Conservation (phyloP, 2,113 vertebrate genomes). For the Brachirus orientalis region DNA sequence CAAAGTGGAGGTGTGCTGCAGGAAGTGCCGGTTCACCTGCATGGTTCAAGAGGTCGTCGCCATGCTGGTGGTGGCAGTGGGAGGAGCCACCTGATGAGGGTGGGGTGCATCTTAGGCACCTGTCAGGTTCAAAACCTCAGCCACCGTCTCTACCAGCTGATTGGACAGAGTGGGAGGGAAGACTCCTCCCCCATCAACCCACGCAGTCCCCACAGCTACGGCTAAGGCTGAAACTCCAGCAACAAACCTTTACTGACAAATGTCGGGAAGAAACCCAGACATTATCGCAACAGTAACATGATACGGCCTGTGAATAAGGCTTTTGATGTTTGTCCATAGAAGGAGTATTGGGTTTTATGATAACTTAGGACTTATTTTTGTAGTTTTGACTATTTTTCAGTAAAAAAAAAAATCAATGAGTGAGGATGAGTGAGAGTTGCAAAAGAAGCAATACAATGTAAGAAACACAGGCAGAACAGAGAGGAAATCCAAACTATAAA, state of each 20-base stretch:
- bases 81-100: constrained; percentile 81
- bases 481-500: background rate
- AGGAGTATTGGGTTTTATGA: background rate
- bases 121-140: constrained; percentile 94
- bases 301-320: background rate
- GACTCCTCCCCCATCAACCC: constrained; percentile 87
- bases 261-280: background rate
- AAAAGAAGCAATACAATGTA: background rate
- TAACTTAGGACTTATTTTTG: background rate
- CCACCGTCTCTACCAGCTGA: constrained; percentile 90
- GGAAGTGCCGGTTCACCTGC: constrained; percentile 14
- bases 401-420: background rate
- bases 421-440: too few relatives aligned
- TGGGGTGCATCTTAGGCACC: constrained; percentile 89
- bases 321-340: background rate
- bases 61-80: constrained; percentile 46
- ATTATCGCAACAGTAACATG: constrained; percentile 1
- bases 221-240: constrained; percentile 70
- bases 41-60: constrained; percentile 68
- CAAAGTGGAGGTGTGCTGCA: constrained; percentile 12
- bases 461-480: background rate
- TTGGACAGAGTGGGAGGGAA: constrained; percentile 81
- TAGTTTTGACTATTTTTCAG: background rate
- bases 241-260: constrained; percentile 4
- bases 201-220: constrained; percentile 90